Base-by-base conservation (phyloP, 2,113 vertebrate species). In the Zapus hudsonius region DNA sequence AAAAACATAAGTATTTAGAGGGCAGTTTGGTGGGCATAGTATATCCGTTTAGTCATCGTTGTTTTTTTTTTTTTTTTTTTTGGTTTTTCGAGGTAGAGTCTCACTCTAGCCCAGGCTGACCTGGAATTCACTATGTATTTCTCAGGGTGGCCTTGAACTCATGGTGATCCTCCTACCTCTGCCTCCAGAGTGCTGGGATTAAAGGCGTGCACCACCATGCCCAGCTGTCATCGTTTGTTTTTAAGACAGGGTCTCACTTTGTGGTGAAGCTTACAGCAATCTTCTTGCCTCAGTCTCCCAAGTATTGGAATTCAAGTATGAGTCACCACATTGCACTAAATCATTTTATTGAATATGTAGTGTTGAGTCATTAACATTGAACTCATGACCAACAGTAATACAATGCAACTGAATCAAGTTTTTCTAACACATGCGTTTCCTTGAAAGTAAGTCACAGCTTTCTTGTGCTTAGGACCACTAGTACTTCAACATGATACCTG, bases 281-380 rank as follows among this genome's bases (percentile, higher is more conserved):
- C 29, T 40, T 73, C 40, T 29, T 75, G 69, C 36, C n/a, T 40
- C 10, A 33, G 29, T 31, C 64, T 66, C 31, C 31, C 31, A 31
- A 66, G 31, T 8, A 27, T 29, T 75, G 47, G 42, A 75, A 59
- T 59, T 63, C 61, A 63, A 25, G 61, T 25, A 16, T 47, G 73
- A 47, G 29, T 42, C 42, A 73, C 29, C 31, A 33, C 44, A 44
- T 16, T 19, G 15, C 12, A 27, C 8, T 33, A 44, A 76, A 44
- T 33, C 25, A 80, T 13, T 38, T 87, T 76, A 78, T 84, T 91
- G 79, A 80, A 89, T 83, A 31, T 52, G 44, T 66, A 40, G n/a
- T 64, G 16, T 82, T 86, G 16, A 79, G 47, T 85, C 87, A 47
- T 36, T 81, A 74, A 92, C 69, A 59, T 55, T 85, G 78, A 90